phyloP scores from a whole-genome alignment of 2,113 vertebrate genomes.

The Rhinolophus sinicus region DNA sequence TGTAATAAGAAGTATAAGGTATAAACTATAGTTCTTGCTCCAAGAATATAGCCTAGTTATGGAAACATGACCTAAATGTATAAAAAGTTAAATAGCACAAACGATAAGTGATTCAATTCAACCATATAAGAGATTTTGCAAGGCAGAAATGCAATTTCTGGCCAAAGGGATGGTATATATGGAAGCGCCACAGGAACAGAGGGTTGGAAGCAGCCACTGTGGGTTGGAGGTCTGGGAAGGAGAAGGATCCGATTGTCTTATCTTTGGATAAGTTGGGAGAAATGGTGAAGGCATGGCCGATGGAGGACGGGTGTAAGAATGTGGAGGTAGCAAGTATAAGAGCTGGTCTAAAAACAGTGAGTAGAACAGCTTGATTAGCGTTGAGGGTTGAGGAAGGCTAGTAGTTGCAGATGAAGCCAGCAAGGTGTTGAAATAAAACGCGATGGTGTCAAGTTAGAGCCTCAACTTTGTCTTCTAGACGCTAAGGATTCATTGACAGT shows the following conservation, averaged over 20 bases:
- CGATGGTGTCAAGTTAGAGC: neutral
- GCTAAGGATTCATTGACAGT: neutral
- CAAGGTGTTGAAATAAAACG: neutral
- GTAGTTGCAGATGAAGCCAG: neutral
- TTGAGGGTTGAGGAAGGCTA: neutral
- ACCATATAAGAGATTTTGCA: neutral
- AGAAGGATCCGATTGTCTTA: neutral
- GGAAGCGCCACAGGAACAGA: neutral
- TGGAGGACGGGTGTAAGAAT: neutral
- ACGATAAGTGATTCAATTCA: neutral
- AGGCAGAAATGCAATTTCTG: neutral
- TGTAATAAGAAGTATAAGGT: too few species aligned
- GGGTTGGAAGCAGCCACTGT: neutral
- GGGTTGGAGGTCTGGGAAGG: neutral
- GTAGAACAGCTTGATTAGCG: neutral
- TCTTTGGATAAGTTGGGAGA: conserved; percentile 8
- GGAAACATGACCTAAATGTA: neutral
- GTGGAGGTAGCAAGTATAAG: neutral
- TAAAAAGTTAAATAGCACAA: neutral
- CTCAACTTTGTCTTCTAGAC: neutral
- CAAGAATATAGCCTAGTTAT: neutral
- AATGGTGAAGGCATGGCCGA: neutral
- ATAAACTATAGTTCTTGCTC: neutral
- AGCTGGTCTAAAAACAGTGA: neutral
- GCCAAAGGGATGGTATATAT: neutral